Evolutionary conservation across 2,797 vertebrate species (phyloP).

Genomic region (Myiotriccus ornatus): DNA sequence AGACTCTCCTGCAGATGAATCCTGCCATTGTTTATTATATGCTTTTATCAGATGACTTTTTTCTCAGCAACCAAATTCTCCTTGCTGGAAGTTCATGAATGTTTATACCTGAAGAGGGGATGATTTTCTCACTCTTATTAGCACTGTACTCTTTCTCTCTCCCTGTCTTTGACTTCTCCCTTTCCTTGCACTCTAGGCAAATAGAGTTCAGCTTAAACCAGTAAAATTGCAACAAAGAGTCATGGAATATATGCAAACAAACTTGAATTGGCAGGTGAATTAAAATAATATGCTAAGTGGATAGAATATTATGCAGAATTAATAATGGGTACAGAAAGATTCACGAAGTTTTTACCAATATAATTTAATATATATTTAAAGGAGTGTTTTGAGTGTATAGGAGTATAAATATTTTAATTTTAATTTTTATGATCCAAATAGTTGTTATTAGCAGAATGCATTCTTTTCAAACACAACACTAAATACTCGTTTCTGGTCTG

Average conservation of each 20-base stretch:
- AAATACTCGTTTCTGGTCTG: neutral
- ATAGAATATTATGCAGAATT: neutral
- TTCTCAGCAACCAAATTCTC: neutral
- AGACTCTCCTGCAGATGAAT: neutral
- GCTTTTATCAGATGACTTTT: neutral
- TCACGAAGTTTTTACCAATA: neutral
- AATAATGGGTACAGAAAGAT: neutral
- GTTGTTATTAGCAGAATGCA: neutral
- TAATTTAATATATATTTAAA: neutral
- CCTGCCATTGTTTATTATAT: neutral
- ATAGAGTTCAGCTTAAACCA: neutral
- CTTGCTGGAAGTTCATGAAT: neutral
- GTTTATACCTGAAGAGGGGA: neutral
- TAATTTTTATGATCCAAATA: neutral
- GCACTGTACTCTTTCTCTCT: neutral
- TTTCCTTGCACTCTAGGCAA: neutral
- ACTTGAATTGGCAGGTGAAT: neutral
- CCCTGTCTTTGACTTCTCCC: neutral
- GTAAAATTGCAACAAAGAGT: neutral
- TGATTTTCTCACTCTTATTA: neutral
- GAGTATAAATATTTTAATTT: neutral
- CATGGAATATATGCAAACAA: neutral
- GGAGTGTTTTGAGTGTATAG: neutral
- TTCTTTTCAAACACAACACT: neutral
- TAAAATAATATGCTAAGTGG: neutral